These are phyloP conservation scores for Muntiacus muntjak DNA, from an alignment of 2,113 vertebrate genomes.

Conservation along the genomic window DNA sequence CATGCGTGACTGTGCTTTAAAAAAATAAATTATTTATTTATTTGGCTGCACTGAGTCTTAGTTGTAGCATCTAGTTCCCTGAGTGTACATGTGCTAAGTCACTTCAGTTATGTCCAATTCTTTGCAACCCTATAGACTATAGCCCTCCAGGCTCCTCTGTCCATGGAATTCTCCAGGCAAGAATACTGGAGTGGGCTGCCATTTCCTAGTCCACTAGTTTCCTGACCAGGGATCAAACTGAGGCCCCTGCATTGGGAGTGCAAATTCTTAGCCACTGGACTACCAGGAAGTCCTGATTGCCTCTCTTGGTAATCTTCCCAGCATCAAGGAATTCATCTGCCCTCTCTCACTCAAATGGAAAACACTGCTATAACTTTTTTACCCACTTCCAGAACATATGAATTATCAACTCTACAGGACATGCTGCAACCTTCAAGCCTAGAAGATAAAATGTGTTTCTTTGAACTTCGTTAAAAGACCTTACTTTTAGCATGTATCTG, in stretches of 20 bases:
- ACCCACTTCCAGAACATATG: background rate
- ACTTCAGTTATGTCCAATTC: background rate
- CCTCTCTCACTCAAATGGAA: background rate
- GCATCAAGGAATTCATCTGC: background rate
- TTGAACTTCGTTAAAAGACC: background rate
- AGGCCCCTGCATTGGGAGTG: background rate
- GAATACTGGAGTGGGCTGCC: background rate
- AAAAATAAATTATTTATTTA: background rate
- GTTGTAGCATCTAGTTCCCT: background rate
- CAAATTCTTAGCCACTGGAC: background rate
- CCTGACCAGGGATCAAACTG: background rate
- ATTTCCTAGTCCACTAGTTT: background rate
- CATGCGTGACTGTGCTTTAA: background rate
- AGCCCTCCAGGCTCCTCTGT: background rate
- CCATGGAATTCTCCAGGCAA: background rate
- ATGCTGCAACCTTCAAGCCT: background rate
- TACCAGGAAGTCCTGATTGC: background rate
- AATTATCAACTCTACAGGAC: background rate
- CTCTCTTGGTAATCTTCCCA: background rate
- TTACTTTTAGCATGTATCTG: background rate
- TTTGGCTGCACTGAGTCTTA: background rate
- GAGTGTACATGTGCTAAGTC: background rate
- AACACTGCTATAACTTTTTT: background rate
- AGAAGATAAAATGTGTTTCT: background rate
- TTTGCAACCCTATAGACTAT: background rate